phyloP scores from a whole-genome alignment of 2,888 invertebrate species.

The Athetis lepigone region DNA sequence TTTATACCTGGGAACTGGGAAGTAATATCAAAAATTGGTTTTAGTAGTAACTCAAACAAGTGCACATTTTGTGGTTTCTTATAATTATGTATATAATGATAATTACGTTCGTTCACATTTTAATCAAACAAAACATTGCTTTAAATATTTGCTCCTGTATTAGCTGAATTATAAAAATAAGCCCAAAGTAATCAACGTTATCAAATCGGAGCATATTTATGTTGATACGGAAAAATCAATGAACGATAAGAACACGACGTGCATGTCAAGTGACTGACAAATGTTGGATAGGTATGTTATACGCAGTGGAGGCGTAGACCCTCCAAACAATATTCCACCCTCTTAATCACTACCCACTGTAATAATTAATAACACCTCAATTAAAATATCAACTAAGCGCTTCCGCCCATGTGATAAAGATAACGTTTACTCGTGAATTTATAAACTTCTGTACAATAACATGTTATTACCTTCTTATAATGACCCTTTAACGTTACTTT shows the following conservation, averaged over 20 bases:
- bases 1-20: conserved; percentile 66
- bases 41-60: background rate
- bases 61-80: background rate
- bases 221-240: conserved; percentile 71
- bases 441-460: conserved; percentile 60
- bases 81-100: background rate
- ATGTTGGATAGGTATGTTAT: conserved; percentile 53
- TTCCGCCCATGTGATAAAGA: conserved; percentile 81
- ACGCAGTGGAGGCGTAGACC: conserved; percentile 79
- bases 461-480: conserved; percentile 54
- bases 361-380: conserved; percentile 88
- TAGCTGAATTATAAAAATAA: conserved; percentile 60
- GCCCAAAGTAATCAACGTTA: conserved; percentile 57
- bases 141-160: conserved; percentile 54
- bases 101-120: background rate
- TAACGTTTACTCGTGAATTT: conserved; percentile 61
- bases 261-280: conserved; percentile 61
- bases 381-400: conserved; percentile 86
- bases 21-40: conserved; percentile 65
- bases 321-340: conserved; percentile 83
- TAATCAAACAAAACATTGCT: conserved; percentile 4
- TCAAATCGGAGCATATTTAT: conserved; percentile 53
- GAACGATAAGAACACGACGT: conserved; percentile 73
- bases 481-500: conserved; percentile 48
- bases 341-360: conserved; percentile 83